Base-by-base conservation (phyloP, 2,113 vertebrate species). In the Phocoena phocoena region DNA sequence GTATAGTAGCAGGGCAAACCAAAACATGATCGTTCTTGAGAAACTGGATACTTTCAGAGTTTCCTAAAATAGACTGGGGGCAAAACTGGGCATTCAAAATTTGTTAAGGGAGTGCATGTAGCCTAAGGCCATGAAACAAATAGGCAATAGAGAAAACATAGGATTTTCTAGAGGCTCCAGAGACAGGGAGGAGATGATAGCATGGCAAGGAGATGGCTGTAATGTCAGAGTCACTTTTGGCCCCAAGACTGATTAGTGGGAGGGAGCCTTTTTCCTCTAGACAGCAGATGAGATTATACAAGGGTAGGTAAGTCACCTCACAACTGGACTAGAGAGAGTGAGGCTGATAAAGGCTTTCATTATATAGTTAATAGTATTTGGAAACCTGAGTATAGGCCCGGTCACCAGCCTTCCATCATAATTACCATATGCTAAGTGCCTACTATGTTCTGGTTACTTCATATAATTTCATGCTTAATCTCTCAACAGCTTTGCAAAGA, bases 131-230 rank as follows among this genome's bases (percentile, higher is more conserved):
- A 68, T 77, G 41, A 91, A 85, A 58, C 60, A 95, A 94, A 82
- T n/a, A 86, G 60, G 23, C 53, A 44, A 53, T 77, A 87, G 31
- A 68, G 53, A 86, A 95, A 88, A 76, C 62, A 63, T 53, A 63
- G 25, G 21, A 53, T 96, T 95, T 95, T 91, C 71, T 71, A 68
- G 82, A 82, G 86, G n/a, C 60, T 67, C 28, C n/a, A 47, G 84
- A 36, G 15, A 41, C 33, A 44, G 83, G 90, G 65, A 80, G 63
- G 55, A 36, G 11, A 10, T 60, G 28, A 60, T 53, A 53, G 36
- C 14, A 26, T 60, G 82, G 41, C 50, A 92, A 55, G 68, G 85
- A 63, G 47, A 63, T 73, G 81, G 26, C 23, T 77, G 44, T 33
- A 23, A 12, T 73, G 14, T 67, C 58, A 31, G 50, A 47, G 70